phyloP scores from a whole-genome alignment of 1,140 invertebrate species.

The Hyphantria cunea region DNA sequence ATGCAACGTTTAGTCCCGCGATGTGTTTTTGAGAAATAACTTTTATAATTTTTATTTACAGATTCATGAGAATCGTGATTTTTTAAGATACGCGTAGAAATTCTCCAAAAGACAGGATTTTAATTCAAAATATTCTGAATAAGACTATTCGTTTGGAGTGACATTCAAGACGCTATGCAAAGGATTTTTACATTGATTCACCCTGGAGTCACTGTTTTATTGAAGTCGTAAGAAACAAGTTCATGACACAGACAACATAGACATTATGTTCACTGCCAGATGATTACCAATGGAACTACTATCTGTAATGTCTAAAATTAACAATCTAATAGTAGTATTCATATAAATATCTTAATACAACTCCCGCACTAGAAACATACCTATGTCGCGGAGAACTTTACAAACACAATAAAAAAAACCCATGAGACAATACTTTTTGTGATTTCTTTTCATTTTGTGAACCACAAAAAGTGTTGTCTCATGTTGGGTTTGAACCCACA shows the following conservation, averaged over 20 bases:
- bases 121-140: slow-evolving; percentile 8
- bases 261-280: slow-evolving; percentile 15
- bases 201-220: slow-evolving; percentile 22
- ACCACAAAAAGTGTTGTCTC: too few relatives aligned
- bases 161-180: slow-evolving; percentile 11
- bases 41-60: too few relatives aligned
- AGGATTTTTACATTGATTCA: slow-evolving; percentile 19
- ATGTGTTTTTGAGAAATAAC: too few relatives aligned
- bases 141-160: slow-evolving; percentile 9
- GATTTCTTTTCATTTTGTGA: too few relatives aligned
- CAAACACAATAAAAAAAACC: too few relatives aligned
- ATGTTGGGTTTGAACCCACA: too few relatives aligned
- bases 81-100: too few relatives aligned
- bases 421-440: too few relatives aligned
- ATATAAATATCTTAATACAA: slow-evolving; percentile 7
- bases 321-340: slow-evolving; percentile 9
- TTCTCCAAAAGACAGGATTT: background rate
- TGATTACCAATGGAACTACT: slow-evolving; percentile 7
- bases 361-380: too few relatives aligned
- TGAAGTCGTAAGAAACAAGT: slow-evolving; percentile 22
- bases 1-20: too few relatives aligned
- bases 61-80: too few relatives aligned
- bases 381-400: too few relatives aligned
- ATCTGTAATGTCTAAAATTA: slow-evolving; percentile 3
- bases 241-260: slow-evolving; percentile 19